These are phyloP conservation scores for Miltochrista miniata DNA, from an alignment of 2,888 invertebrate species.

Conservation along the genomic window DNA sequence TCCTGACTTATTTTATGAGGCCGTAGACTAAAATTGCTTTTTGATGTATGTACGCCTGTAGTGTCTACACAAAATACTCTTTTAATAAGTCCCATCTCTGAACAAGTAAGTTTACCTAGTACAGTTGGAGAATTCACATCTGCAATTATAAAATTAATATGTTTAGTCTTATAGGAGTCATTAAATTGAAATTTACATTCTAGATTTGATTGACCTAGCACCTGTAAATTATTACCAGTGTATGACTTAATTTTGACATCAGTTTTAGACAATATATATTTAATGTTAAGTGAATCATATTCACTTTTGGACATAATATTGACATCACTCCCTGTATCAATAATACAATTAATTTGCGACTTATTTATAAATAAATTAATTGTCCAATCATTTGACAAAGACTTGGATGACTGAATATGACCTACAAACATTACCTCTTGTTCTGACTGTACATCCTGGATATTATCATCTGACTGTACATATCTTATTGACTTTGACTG, in stretches of 20 bases:
- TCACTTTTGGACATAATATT: slow-evolving; percentile 24
- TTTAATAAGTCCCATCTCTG: slow-evolving; percentile 20
- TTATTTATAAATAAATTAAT: slow-evolving; percentile 18
- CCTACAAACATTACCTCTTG: slow-evolving; percentile 17
- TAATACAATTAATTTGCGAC: slow-evolving; percentile 17
- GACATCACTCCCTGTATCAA: slow-evolving; percentile 23
- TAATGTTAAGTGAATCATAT: slow-evolving; percentile 20
- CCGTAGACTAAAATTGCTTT: too few species aligned
- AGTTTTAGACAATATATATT: slow-evolving; percentile 13
- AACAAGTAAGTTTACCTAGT: slow-evolving; percentile 18
- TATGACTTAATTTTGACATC: slow-evolving; percentile 9
- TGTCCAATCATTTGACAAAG: slow-evolving; percentile 15
- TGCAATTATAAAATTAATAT: slow-evolving; percentile 7
- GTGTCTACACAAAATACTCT: slow-evolving; percentile 14
- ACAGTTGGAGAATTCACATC: slow-evolving; percentile 25
- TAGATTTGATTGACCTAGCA: slow-evolving; percentile 3
- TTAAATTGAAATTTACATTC: neutral
- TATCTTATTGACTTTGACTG: slow-evolving; percentile 16
- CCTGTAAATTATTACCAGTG: neutral
- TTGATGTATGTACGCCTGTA: too few species aligned
- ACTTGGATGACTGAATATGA: slow-evolving; percentile 16
- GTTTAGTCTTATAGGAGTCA: neutral
- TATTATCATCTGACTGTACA: slow-evolving; percentile 11
- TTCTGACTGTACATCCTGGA: slow-evolving; percentile 13
- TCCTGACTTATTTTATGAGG: too few species aligned